Base-by-base conservation (phyloP, 2,888 invertebrate genomes). In the Noctua janthina region DNA sequence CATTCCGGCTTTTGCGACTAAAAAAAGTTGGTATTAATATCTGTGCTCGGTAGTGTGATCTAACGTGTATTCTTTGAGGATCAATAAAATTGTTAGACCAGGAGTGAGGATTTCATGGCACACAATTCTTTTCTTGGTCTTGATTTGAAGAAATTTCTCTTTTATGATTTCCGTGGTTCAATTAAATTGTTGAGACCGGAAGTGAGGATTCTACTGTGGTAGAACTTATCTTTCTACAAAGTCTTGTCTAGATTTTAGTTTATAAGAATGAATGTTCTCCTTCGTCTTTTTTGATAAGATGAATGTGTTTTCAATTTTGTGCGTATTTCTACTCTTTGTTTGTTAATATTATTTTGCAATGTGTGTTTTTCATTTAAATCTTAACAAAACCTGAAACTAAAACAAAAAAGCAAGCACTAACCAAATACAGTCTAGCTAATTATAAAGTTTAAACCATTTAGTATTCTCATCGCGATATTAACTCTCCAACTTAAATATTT, bases 1-100 rank as follows among this genome's bases (percentile, higher is more conserved):
- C 78, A 79, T 51, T 70, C 35, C 29, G 84, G 62, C 82, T 83
- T 89, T 87, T 88, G 0, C 7, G 20, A 54, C 8, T 35, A 4
- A 59, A 59, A 62, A 29, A 7, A 13, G 2, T 6, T 5, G 29
- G 6, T 56, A 56, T 56, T 90, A 90, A 89, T 89, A 86, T 89
- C 84, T 90, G 82, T 75, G 64, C 39, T 1, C 10, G 71, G 71
- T 82, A 82, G 66, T 74, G 62, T 76, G 49, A 43, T 11, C 23
- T 56, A 43, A 23, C 15, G 43, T 35, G 35, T 81, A 72, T 82
- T 80, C 64, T 79, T 80, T 56, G 23, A 5, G 7, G 46, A 62
- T 35, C 64, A 20, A 20, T 66, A 39, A 20, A 10, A 20, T 66
- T 39, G 5, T 29, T 29, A 29, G 7, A 15, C 62, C 15, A 15